Percentiles rank a stretch among this genome's conserved stretches.
Conservation (phyloP, 92 coral and sea anemone genomes). For the Hydrozoanthus gracilis region DNA sequence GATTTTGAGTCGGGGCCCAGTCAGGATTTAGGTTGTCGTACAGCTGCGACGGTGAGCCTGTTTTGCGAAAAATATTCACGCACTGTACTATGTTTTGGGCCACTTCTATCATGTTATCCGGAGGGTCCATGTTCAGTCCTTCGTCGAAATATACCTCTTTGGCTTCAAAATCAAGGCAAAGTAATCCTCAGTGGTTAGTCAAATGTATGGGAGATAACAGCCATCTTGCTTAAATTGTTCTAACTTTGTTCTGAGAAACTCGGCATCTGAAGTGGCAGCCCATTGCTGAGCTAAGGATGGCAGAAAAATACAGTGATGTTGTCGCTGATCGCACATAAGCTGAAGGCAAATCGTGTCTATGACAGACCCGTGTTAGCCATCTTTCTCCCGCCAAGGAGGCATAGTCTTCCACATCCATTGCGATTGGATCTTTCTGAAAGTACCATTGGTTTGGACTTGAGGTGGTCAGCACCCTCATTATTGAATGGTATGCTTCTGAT, state of each 20-base stretch:
- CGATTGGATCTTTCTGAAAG: slow-evolving; percentile 26
- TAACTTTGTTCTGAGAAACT: slow-evolving; percentile 41
- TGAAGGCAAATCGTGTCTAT: slow-evolving; percentile 60
- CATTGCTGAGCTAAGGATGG: slow-evolving; percentile 61
- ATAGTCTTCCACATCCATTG: slow-evolving; percentile 57
- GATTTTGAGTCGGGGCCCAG: no score
- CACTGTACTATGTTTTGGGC: slow-evolving; percentile 1
- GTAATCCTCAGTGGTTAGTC: slow-evolving; percentile 15
- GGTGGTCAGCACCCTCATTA: slow-evolving; percentile 35
- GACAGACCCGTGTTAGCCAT: slow-evolving; percentile 53
- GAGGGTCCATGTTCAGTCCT: not conserved
- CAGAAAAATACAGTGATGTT: slow-evolving; percentile 24
- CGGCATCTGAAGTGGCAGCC: slow-evolving; percentile 42
- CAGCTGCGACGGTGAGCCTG: no score
- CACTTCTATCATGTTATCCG: not conserved
- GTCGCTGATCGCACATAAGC: slow-evolving; percentile 27
- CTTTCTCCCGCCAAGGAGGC: slow-evolving; percentile 54
- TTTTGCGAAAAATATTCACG: no score
- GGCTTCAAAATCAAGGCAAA: slow-evolving; percentile 3
- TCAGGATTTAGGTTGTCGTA: no score
- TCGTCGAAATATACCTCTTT: slow-evolving; percentile 2
- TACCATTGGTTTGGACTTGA: slow-evolving; percentile 52
- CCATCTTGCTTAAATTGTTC: slow-evolving; percentile 43
- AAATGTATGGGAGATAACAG: slow-evolving; percentile 2
- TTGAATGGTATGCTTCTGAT: slow-evolving; percentile 15